Percentiles rank a stretch among this genome's conserved stretches.
Evolutionary conservation across 2,797 vertebrate species (phyloP).

Genomic region (Peromyscus eremicus): DNA sequence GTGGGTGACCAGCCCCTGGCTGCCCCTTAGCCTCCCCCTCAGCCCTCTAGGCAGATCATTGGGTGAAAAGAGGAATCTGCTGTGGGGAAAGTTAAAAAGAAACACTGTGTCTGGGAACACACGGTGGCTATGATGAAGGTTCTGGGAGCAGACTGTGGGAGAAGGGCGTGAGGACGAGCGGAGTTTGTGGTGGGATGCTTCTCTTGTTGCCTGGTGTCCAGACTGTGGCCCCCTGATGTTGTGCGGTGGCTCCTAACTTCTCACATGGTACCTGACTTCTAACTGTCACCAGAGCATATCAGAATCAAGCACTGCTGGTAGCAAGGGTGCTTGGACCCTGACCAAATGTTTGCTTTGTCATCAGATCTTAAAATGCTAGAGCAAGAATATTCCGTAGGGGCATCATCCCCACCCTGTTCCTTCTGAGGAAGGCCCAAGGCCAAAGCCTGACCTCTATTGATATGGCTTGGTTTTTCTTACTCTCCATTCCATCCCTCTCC

Average conservation of each 20-base stretch:
- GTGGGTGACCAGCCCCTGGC: not conserved
- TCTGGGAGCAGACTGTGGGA: accelerated
- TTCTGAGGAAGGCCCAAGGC: not conserved
- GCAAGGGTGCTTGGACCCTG: not conserved
- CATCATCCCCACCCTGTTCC: not conserved
- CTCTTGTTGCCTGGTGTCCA: not conserved
- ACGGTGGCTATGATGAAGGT: not conserved
- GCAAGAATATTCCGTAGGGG: not conserved
- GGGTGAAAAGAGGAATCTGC: not conserved
- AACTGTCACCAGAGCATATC: not conserved
- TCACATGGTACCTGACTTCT: not conserved
- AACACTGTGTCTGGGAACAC: not conserved
- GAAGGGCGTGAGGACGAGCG: not conserved
- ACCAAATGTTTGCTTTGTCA: not conserved
- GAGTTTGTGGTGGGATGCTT: not conserved
- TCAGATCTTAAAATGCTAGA: not conserved
- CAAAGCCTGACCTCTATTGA: not conserved
- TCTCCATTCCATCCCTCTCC: not conserved
- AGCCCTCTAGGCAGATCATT: not conserved
- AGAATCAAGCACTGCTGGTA: not conserved
- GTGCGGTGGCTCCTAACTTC: not conserved
- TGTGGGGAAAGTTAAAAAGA: not conserved
- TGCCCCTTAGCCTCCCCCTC: not conserved
- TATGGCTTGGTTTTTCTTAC: not conserved
- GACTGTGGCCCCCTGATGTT: not conserved